These are phyloP conservation scores for Micromys minutus DNA, from an alignment of 2,113 vertebrate species.

Conservation along the genomic window DNA sequence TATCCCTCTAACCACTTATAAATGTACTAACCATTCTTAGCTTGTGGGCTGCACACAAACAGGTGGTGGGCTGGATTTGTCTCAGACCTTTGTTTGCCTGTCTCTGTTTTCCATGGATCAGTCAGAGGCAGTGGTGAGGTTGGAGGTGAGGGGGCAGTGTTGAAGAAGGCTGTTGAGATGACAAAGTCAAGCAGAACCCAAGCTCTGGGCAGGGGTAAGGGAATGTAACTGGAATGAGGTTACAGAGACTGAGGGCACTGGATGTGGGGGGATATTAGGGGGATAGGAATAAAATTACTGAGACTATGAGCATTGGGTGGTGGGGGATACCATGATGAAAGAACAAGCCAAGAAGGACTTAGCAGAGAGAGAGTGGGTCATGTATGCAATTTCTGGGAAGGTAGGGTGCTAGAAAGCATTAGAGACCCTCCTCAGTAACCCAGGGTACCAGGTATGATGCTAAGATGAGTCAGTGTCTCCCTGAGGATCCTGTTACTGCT, in stretches of 20 bases:
- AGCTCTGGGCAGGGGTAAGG: background rate
- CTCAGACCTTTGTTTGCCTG: background rate
- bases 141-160: background rate
- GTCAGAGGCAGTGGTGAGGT: background rate
- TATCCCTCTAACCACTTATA: conserved; percentile 43
- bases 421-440: background rate
- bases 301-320: background rate
- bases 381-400: background rate
- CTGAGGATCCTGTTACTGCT: background rate
- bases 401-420: background rate
- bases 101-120: background rate
- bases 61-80: background rate
- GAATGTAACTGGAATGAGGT: background rate
- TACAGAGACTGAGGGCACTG: background rate
- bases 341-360: background rate
- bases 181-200: background rate
- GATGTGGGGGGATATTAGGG: background rate
- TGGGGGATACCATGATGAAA: background rate
- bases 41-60: background rate
- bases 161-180: background rate
- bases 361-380: background rate
- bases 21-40: conserved; percentile 17
- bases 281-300: background rate
- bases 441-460: background rate
- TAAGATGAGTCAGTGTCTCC: background rate